These are phyloP conservation scores for Hyles lineata DNA, from an alignment of 2,888 invertebrate genomes.

Conservation along the genomic window DNA sequence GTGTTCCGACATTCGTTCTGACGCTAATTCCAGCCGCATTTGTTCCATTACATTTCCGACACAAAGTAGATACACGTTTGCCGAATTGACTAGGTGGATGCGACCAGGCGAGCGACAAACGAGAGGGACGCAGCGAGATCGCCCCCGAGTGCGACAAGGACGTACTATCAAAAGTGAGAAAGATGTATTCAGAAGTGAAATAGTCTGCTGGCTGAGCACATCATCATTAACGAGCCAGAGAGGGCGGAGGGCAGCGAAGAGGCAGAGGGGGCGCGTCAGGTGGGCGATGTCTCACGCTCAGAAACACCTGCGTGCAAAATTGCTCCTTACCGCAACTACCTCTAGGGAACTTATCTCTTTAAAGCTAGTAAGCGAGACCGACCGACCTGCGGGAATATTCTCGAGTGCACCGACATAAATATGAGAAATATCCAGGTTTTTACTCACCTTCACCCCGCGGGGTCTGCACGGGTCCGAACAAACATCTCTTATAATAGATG, in stretches of 20 bases:
- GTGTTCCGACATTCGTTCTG: slow-evolving; percentile 82
- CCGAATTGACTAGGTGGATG: slow-evolving; percentile 84
- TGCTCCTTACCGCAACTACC: slow-evolving; percentile 70
- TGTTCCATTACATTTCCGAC: slow-evolving; percentile 86
- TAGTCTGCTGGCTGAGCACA: slow-evolving; percentile 91
- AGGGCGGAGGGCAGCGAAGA: slow-evolving; percentile 85
- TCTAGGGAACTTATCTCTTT: slow-evolving; percentile 68
- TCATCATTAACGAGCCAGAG: slow-evolving; percentile 91
- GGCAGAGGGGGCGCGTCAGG: slow-evolving; percentile 85
- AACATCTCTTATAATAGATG: slow-evolving; percentile 74
- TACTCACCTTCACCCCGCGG: slow-evolving; percentile 69
- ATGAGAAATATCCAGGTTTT: slow-evolving; percentile 83
- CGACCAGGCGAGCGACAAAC: slow-evolving; percentile 76
- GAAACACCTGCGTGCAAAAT: slow-evolving; percentile 76
- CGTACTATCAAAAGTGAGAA: slow-evolving; percentile 83
- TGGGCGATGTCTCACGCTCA: slow-evolving; percentile 84
- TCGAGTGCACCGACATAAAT: slow-evolving; percentile 83
- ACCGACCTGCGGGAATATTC: slow-evolving; percentile 77
- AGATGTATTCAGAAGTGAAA: slow-evolving; percentile 89
- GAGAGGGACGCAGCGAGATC: slow-evolving; percentile 67
- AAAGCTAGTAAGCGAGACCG: slow-evolving; percentile 54
- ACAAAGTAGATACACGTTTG: slow-evolving; percentile 85
- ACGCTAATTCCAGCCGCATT: slow-evolving; percentile 85
- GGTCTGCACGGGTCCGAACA: slow-evolving; percentile 61
- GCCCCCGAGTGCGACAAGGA: slow-evolving; percentile 63